phyloP scores from a whole-genome alignment of 2,113 vertebrate species.

The Chlamydotis undulata region DNA sequence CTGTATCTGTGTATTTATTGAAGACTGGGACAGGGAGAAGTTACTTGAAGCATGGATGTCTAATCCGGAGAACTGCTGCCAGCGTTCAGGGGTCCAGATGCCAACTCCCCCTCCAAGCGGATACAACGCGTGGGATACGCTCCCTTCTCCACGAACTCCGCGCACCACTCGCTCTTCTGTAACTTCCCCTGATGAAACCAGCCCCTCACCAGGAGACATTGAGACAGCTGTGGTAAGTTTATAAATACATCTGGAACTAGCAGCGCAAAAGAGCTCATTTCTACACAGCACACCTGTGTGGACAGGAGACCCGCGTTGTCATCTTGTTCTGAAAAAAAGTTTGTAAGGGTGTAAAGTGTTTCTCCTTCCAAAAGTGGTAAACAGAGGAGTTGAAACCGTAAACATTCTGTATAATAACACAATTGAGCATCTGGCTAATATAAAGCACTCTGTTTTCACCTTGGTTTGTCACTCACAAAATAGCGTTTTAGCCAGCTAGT shows the following conservation, averaged over 20 bases:
- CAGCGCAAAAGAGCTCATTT: background rate
- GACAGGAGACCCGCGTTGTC: background rate
- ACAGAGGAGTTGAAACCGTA: background rate
- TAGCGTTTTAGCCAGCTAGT: background rate
- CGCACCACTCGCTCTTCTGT: slow-evolving; percentile 91
- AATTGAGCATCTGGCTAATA: background rate
- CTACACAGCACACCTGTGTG: background rate
- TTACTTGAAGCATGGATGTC: slow-evolving; percentile 98
- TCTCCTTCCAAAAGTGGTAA: background rate
- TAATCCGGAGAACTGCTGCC: slow-evolving; percentile 93
- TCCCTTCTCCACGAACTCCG: slow-evolving; percentile 92
- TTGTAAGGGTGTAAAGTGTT: background rate
- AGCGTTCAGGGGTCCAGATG: slow-evolving; percentile 96
- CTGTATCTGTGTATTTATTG: background rate
- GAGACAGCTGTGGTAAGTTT: slow-evolving; percentile 84
- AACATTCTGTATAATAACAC: background rate
- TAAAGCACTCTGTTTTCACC: background rate
- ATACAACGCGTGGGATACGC: slow-evolving; percentile 95
- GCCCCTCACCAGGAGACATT: slow-evolving; percentile 88
- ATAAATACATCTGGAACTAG: background rate
- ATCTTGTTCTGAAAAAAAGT: background rate
- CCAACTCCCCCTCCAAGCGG: slow-evolving; percentile 94
- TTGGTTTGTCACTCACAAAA: background rate
- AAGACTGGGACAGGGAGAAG: slow-evolving; percentile 98
- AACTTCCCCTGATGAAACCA: slow-evolving; percentile 94